Conservation (phyloP, 2,888 invertebrate genomes). For the Dryococelus australis region DNA sequence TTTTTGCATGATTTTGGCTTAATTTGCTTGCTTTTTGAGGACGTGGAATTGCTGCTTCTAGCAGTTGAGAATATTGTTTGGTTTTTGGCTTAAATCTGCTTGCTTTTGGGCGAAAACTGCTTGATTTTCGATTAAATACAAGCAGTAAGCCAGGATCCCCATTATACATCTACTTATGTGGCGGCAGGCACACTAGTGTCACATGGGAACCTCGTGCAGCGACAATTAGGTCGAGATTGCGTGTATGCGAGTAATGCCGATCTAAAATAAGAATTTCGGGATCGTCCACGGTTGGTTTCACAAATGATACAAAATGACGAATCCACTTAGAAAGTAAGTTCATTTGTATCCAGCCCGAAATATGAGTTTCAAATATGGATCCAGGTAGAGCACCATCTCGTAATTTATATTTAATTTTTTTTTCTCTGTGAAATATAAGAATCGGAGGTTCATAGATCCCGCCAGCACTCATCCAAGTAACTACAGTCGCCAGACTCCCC, state of each 20-base stretch:
- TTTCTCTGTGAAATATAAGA: slow-evolving; percentile 53
- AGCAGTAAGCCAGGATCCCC: too few species aligned
- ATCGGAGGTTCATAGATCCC: slow-evolving; percentile 53
- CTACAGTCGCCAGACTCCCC: slow-evolving; percentile 51
- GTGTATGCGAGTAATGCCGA: slow-evolving; percentile 17
- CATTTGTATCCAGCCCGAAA: slow-evolving; percentile 47
- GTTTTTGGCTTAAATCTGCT: too few species aligned
- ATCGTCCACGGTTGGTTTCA: slow-evolving; percentile 37
- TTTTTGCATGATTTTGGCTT: too few species aligned
- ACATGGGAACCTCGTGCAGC: neutral
- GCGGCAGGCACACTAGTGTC: neutral
- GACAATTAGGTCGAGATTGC: neutral
- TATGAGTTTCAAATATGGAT: slow-evolving; percentile 49
- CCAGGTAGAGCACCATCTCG: slow-evolving; percentile 52
- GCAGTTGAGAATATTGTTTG: too few species aligned
- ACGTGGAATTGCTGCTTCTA: too few species aligned
- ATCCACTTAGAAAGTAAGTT: slow-evolving; percentile 38
- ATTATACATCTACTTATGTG: too few species aligned
- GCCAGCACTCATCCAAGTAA: slow-evolving; percentile 51
- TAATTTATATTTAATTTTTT: slow-evolving; percentile 52
- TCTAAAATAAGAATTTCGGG: neutral
- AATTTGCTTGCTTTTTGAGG: too few species aligned
- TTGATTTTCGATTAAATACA: too few species aligned
- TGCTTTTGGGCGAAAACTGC: too few species aligned
- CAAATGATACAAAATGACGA: slow-evolving; percentile 38